Conservation (phyloP, 2,888 invertebrate genomes). For the Cataglyphis rosenhaueri region DNA sequence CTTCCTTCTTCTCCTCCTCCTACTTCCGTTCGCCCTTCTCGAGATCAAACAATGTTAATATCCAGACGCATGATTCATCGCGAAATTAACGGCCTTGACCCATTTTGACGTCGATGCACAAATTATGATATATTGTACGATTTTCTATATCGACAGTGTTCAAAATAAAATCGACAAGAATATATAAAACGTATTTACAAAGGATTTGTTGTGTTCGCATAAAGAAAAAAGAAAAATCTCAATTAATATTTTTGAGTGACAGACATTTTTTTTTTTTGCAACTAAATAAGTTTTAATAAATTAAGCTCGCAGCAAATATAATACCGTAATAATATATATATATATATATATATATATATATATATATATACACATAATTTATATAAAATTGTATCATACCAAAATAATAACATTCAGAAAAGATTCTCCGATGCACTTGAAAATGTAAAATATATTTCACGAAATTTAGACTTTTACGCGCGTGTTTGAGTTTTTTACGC, state of each 20-base stretch:
- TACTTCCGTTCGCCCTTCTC: conserved; percentile 29
- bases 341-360: too few species aligned
- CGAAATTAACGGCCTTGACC: conserved; percentile 19
- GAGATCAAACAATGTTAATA: conserved; percentile 46
- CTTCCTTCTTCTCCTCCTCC: conserved; percentile 1
- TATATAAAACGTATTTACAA: neutral
- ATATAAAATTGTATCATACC: neutral
- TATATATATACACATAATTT: neutral
- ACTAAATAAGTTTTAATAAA: neutral
- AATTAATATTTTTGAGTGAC: neutral
- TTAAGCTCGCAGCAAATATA: neutral
- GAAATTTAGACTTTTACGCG: conserved; percentile 12
- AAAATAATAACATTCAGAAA: neutral
- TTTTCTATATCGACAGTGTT: neutral
- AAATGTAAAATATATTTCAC: neutral
- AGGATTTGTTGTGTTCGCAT: neutral
- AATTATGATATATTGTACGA: neutral
- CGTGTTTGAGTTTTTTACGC: conserved; percentile 10
- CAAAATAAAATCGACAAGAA: neutral
- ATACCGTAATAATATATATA: neutral
- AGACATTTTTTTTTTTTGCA: neutral
- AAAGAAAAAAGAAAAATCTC: neutral
- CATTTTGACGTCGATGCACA: neutral
- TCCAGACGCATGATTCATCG: conserved; percentile 32
- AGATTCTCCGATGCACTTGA: neutral